Evolutionary conservation across 2,797 vertebrate species (phyloP), one percentile per base, ranked within the genome.

Genomic region (Sphenopsis melanotis): DNA sequence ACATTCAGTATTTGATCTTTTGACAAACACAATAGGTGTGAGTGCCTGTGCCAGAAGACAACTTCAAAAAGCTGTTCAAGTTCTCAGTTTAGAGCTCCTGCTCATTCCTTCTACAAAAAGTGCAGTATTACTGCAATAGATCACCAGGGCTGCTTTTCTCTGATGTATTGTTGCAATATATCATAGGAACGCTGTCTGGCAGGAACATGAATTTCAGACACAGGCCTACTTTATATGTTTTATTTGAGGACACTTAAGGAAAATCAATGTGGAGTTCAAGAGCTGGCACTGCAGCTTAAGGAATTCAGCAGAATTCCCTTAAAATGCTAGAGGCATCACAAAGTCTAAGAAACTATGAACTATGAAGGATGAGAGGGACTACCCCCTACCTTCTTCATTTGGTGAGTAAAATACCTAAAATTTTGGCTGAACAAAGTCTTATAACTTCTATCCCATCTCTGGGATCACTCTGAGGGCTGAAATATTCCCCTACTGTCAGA

Each of bases 81-180:
- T 90, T 66, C 94, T 91, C 66, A 75, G 75, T 87, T 95, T 76
- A 63, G 75, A 93, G 83, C 47, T 94, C 39, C 64, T 85, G 56
- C 53, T 95, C 96, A 76, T 88, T 93, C 79, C 84, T 86, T 60
- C 88, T 80, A 60, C 69, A 65, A 72, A 76, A 87, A 57, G 63
- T 91, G 63, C 71, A 91, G 78, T 46, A 71, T 77, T 80, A 19
- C 85, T 75, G 95, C 74, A 96, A 95, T 95, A 96, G 90, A 97
- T 97, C 94, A 97, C 91, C 20, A 0, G 50, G 87, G 76, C 94
- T 95, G 83, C 79, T 96, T 96, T 96, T 30, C 96, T 95, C 95
- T 97, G 95, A 97, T 94, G 96, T 93, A 97, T 95, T 97, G 95
- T 94, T 96, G 94, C 94, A 97, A 96, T 97, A 95, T 90, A 92